Base-by-base conservation (phyloP, 2,113 vertebrate species). In the Eptesicus fuscus region DNA sequence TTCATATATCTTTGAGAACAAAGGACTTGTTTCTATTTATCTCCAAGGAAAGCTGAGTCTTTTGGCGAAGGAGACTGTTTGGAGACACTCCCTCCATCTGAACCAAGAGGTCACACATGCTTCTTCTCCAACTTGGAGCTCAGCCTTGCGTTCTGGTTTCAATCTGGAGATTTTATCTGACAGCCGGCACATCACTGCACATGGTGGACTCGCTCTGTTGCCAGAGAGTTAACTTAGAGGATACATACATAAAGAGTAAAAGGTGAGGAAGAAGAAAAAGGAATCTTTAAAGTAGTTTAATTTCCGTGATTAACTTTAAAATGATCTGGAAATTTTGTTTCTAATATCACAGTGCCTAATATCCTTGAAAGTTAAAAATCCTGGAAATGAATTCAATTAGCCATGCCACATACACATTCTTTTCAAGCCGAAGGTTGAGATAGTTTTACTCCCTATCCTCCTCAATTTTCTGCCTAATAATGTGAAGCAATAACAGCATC, bases 141-240 rank as follows among this genome's bases (percentile, higher is more conserved):
- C 90, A 94, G 77, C 83, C 51, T 12, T 37, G 47, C 40, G 51
- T 17, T 88, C 94, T 93, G 88, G 65, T 92, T 97, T 97, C 51
- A 93, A 71, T 97, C 84, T 92, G 51, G 61, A 93, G 88, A 92
- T 93, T 61, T 92, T 83, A 94, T 96, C 96, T 85, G 80, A 96
- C 56, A 95, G 76, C 61, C 47, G 63, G 47, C 49, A 49, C 65
- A 56, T 95, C 78, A 85, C 56, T 70, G 40, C 40, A 69, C 89
- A 51, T 8, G 70, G 91, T 65, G 67, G 74, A 87, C 40, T 88
- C 85, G 40, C 69, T 87, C 53, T 86, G n/a, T 35, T 92, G 59
- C 49, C 76, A 95, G 51, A 59, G 44, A 88, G 32, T 87, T 86
- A 85, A 79, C 67, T 73, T 76, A 53, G 9, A 94, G 23, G 18